These are phyloP conservation scores for Gymnobelideus leadbeateri DNA, from an alignment of 2,113 vertebrate species.

Conservation along the genomic window DNA sequence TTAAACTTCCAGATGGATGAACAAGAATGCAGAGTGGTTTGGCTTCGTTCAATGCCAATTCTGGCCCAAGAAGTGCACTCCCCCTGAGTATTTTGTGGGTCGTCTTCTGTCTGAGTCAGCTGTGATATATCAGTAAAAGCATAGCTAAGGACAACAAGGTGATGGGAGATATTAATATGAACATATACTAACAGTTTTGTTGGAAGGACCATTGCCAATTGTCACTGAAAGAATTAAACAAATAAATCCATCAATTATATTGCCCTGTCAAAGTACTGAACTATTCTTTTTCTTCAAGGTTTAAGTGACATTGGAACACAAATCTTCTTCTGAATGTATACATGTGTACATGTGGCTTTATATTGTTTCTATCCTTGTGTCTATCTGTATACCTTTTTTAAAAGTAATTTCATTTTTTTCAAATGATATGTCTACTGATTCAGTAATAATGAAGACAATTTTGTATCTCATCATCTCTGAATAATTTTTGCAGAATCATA, in stretches of 20 bases:
- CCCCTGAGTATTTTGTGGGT: neutral
- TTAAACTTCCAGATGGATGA: conserved; percentile 22
- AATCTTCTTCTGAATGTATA: conserved; percentile 13
- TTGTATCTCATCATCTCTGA: neutral
- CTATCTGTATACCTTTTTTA: neutral
- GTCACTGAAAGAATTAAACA: neutral
- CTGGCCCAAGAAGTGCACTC: neutral
- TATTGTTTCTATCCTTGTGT: neutral
- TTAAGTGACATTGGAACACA: conserved; percentile 13
- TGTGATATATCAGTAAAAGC: neutral
- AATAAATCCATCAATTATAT: neutral
- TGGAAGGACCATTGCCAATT: neutral
- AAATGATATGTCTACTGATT: conserved; percentile 11
- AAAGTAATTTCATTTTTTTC: conserved; percentile 27
- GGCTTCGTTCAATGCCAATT: neutral
- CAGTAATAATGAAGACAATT: conserved; percentile 26
- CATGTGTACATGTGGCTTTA: neutral
- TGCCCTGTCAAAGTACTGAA: neutral
- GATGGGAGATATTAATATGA: neutral
- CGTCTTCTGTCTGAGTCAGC: neutral
- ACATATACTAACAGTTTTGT: neutral
- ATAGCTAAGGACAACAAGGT: neutral
- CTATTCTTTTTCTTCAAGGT: neutral
- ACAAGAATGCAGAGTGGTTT: neutral
- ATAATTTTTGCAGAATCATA: neutral